Percentiles rank a stretch among this genome's conserved stretches.
Conservation (phyloP, 1,140 invertebrate species). For the Pogonomyrmex californicus region DNA sequence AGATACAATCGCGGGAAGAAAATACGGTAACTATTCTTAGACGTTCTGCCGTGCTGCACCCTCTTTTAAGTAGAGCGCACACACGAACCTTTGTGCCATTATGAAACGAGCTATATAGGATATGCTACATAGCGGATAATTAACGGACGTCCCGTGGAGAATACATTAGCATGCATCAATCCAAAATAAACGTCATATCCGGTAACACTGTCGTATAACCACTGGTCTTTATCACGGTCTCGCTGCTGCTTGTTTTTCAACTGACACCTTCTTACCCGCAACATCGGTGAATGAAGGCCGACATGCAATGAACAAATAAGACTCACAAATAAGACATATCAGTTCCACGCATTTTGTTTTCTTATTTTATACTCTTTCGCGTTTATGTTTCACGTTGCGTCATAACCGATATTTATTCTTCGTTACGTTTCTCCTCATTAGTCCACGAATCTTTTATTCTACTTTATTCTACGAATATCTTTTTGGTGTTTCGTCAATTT, state of each 20-base stretch:
- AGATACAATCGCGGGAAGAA: background rate
- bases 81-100: constrained; percentile 3
- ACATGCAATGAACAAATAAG: constrained; percentile 31
- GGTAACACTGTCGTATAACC: background rate
- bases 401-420: background rate
- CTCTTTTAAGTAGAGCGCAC: constrained; percentile 25
- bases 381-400: background rate
- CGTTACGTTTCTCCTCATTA: background rate
- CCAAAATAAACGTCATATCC: constrained; percentile 73
- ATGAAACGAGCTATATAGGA: background rate
- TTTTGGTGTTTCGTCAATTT: background rate
- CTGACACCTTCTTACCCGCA: constrained; percentile 13
- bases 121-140: constrained; percentile 66
- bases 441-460: background rate
- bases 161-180: constrained; percentile 74
- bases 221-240: constrained; percentile 38
- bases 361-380: background rate
- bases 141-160: constrained; percentile 63
- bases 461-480: background rate
- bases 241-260: background rate
- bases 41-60: background rate
- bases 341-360: background rate
- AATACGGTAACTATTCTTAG: constrained; percentile 25
- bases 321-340: constrained; percentile 7
- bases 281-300: background rate